Evolutionary conservation across 1,140 invertebrate genomes (phyloP).

Genomic region (Mesaphorura yosii): DNA sequence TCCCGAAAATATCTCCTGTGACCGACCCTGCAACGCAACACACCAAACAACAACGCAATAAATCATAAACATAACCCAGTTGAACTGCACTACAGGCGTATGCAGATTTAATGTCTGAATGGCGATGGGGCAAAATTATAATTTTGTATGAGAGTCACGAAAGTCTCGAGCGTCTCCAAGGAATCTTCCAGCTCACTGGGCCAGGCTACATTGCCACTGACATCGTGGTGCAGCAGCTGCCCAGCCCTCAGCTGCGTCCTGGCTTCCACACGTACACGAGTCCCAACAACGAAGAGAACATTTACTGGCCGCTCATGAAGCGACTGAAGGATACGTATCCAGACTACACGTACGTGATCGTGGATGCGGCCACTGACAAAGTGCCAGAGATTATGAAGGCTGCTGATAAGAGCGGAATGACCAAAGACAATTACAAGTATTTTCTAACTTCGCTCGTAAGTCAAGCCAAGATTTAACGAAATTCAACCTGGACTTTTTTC

Average conservation of each 20-base stretch:
- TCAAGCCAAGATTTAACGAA: slow-evolving; percentile 3
- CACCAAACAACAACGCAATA: too few species aligned
- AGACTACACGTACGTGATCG: slow-evolving; percentile 39
- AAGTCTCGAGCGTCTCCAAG: slow-evolving; percentile 44
- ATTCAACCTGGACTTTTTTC: not conserved
- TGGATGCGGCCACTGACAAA: slow-evolving; percentile 39
- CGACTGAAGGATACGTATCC: slow-evolving; percentile 35
- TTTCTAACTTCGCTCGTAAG: slow-evolving; percentile 38
- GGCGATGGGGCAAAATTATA: slow-evolving; percentile 43
- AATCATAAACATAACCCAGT: too few species aligned
- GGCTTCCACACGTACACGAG: too few species aligned
- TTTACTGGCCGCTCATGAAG: too few species aligned
- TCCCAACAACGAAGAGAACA: too few species aligned
- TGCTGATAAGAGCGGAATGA: slow-evolving; percentile 38
- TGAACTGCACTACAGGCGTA: too few species aligned
- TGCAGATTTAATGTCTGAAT: slow-evolving; percentile 39
- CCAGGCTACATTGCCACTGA: not conserved
- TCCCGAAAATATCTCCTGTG: too few species aligned
- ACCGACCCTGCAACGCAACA: too few species aligned
- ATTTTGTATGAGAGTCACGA: slow-evolving; percentile 46
- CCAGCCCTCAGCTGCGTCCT: too few species aligned
- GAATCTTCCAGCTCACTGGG: slow-evolving; percentile 32
- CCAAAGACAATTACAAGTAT: slow-evolving; percentile 36
- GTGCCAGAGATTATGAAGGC: slow-evolving; percentile 35
- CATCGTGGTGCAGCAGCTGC: slow-evolving; percentile 37